Evolutionary conservation across 1,140 invertebrate species (phyloP), one percentile per base, ranked within the genome.

Genomic region (Limonius californicus): DNA sequence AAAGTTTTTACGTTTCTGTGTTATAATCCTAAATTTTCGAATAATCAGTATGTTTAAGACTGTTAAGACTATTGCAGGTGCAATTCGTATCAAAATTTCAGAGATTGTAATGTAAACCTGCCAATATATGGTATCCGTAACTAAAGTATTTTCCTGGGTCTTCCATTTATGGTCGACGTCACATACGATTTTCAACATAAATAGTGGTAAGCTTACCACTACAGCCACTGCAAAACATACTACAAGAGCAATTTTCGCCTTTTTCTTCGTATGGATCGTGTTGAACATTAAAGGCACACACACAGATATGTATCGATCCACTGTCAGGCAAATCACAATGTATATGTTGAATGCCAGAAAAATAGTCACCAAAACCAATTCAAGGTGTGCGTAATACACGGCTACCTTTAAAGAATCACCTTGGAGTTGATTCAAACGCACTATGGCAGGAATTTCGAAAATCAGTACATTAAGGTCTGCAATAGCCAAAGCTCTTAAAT

Each of bases 401-500:
- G 50, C 50, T 3, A 16, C 2, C 3, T 2, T 4, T 2, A 54
- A 3, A n/a, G 50, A 19, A n/a, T 16, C 9, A 12, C 20, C 20
- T 18, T 20, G 16, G 2, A 23, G 2, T 2, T 54, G 9, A 21
- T 23, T 54, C 50, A 54, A 54, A 19, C 50, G 15, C n/a, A 19
- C 2, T 3, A 54, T 12, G 4, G 16, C n/a, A 4, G 16, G 16
- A 18, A 54, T 23, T 20, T 19, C 3, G n/a, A 18, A 18, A 2
- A 54, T 11, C 12, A 54, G 15, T 3, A 21, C 20, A n/a, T 16
- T 19, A 2, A 54, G 16, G n/a, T 54, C 50, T 20, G 50, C 50
- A 19, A 54, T 54, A 3, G 50, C 50, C 15, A 54, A n/a, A 6
- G 50, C 50, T 23, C 50, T 54, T 23, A 54, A 23, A 54, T 54